Base-by-base conservation (phyloP, 2,888 invertebrate genomes). In the Drosophila gaucha region DNA sequence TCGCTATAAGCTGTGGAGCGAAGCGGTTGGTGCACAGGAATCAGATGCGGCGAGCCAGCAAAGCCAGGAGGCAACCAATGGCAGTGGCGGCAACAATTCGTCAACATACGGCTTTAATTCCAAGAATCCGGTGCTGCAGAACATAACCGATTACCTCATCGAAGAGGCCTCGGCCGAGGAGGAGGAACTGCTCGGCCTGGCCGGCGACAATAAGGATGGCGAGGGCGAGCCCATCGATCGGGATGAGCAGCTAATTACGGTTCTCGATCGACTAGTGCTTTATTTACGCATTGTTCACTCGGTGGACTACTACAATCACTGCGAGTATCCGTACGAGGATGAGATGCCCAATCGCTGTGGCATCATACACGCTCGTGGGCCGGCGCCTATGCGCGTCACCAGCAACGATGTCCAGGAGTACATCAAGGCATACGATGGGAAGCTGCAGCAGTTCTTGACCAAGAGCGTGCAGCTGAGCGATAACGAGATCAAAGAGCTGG, bases 331-430 rank as follows among this genome's bases (percentile, higher is more conserved):
- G 0, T 98, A 98, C 87, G 99, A 99, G 92, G 99, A 99, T 91
- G 98, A 99, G 92, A 99, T 99, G 99, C 99, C 99, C 0, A 99
- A 99, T 92, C 94, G 98, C 33, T 98, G 99, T 92, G 99, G 99
- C 9, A 98, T 99, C 78, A 97, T 99, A 94, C 99, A 99, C 90
- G 98, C 98, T 0, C 94, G 99, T 46, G 98, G 98, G 2, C 95
- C 96, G 9, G 94, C 97, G 0, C 98, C 98, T 0, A 94, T 95
- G 8, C 95, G 95, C 55, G 97, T 97, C 92, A 95, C 89, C 0
- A 82, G 67, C 54, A 91, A 90, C 49, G 92, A 92, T 54, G 74
- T 92, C 30, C 94, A 95, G 86, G 95, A 97, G 89, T 94, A 96
- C 89, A 93, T 95, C 80, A 93, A 95, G 64, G 93, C 94, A 52